Conservation (phyloP, 1,140 invertebrate species). For the Dreissena polymorpha region DNA sequence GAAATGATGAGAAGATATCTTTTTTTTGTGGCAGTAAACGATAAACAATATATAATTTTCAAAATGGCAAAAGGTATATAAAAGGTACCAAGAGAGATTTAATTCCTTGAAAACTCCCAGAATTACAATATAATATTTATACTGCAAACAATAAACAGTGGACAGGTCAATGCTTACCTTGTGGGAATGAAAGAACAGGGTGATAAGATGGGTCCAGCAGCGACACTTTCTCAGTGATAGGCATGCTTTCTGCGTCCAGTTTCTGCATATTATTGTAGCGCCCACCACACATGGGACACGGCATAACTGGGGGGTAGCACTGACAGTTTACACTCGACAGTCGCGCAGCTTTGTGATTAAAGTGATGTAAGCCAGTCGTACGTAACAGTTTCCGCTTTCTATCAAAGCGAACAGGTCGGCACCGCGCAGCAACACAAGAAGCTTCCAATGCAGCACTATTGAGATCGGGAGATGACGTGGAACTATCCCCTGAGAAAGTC, state of each 20-base stretch:
- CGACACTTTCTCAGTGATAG: constrained; percentile 86
- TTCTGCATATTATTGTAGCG: constrained; percentile 85
- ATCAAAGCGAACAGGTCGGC: constrained; percentile 85
- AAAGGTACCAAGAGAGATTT: no score
- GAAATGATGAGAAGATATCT: no score
- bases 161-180: constrained; percentile 76
- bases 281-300: constrained; percentile 92
- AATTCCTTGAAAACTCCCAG: no score
- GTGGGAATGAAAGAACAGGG: constrained; percentile 90
- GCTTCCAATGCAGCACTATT: constrained; percentile 63
- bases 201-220: constrained; percentile 91
- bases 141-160: constrained; percentile 54
- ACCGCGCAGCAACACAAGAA: constrained; percentile 80
- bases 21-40: no score
- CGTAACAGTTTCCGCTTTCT: constrained; percentile 82
- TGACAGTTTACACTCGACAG: constrained; percentile 86
- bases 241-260: constrained; percentile 84
- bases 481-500: background rate
- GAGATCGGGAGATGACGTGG: constrained; percentile 48
- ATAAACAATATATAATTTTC: no score
- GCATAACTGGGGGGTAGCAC: constrained; percentile 84
- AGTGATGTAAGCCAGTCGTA: constrained; percentile 72
- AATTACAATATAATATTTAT: constrained; percentile 55
- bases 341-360: constrained; percentile 78
- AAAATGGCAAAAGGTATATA: no score